Percentiles rank a stretch among this genome's conserved stretches.
Evolutionary conservation across 2,113 vertebrate species (phyloP).

Genomic region (Pterocles burchelli): DNA sequence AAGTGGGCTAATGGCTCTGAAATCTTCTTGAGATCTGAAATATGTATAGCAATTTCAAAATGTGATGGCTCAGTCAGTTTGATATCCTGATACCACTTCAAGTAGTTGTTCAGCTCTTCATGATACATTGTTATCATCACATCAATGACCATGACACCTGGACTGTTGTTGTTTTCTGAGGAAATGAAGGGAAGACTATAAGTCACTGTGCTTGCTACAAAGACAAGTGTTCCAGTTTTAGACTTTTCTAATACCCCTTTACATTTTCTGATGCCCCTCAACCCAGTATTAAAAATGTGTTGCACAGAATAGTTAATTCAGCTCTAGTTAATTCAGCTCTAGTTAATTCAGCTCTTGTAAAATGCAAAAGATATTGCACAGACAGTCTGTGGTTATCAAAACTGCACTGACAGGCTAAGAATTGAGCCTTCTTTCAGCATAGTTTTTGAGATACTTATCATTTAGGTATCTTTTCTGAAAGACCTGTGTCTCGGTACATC

Average conservation of each 20-base stretch:
- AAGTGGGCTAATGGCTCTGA: not conserved
- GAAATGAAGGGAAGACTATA: not conserved
- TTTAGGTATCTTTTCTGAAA: not conserved
- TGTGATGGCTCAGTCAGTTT: not conserved
- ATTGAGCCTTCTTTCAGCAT: not conserved
- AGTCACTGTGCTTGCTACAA: not conserved
- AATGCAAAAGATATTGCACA: not conserved
- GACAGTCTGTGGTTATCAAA: not conserved
- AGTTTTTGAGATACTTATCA: not conserved
- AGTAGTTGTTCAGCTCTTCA: not conserved
- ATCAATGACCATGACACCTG: fast-evolving
- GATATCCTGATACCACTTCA: not conserved
- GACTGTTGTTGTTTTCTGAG: not conserved
- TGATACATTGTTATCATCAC: not conserved
- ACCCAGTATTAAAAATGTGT: not conserved
- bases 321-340: too few species aligned
- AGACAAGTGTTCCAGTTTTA: not conserved
- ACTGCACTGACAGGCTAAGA: not conserved
- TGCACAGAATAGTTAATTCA: not conserved
- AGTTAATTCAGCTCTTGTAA: not conserved
- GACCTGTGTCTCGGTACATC: fast-evolving
- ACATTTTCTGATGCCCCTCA: not conserved
- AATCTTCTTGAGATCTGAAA: not conserved
- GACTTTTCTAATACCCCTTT: not conserved
- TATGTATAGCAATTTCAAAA: not conserved